These are phyloP conservation scores for Synchiropus splendidus DNA, from an alignment of 2,113 vertebrate species.

Conservation along the genomic window DNA sequence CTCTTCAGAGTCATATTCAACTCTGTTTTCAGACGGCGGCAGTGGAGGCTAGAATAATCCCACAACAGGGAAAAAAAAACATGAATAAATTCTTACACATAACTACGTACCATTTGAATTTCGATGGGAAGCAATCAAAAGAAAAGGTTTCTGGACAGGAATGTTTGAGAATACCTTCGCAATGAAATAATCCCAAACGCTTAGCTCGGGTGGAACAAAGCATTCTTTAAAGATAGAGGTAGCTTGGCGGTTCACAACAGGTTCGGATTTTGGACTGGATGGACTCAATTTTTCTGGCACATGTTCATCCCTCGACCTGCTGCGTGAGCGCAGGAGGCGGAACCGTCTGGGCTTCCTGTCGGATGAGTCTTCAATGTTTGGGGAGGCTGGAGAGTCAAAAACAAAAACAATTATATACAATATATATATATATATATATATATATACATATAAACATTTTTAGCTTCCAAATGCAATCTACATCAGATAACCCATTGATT, in stretches of 20 bases:
- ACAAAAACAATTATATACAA: too few relatives aligned
- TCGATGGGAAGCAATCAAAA: too few relatives aligned
- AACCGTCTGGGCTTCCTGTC: conserved; percentile 72
- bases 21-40: conserved; percentile 68
- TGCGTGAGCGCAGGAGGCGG: conserved; percentile 66
- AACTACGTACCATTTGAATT: not conserved
- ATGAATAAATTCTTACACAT: not conserved
- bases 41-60: conserved; percentile 71
- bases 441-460: too few relatives aligned
- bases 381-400: conserved; percentile 48
- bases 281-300: conserved; percentile 69
- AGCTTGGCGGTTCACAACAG: conserved; percentile 65
- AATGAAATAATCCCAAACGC: conserved; percentile 98
- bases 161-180: conserved; percentile 76
- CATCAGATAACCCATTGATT: too few relatives aligned
- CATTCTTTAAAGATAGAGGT: conserved; percentile 71
- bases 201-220: conserved; percentile 91
- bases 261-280: conserved; percentile 36
- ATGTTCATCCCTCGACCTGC: conserved; percentile 68
- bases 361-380: conserved; percentile 54
- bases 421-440: too few relatives aligned
- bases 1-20: conserved; percentile 92
- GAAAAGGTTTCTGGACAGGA: not conserved
- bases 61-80: conserved; percentile 11
- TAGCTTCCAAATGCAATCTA: too few relatives aligned